These are phyloP conservation scores for Scaeva pyrastri DNA, from an alignment of 2,888 invertebrate genomes.

Conservation along the genomic window DNA sequence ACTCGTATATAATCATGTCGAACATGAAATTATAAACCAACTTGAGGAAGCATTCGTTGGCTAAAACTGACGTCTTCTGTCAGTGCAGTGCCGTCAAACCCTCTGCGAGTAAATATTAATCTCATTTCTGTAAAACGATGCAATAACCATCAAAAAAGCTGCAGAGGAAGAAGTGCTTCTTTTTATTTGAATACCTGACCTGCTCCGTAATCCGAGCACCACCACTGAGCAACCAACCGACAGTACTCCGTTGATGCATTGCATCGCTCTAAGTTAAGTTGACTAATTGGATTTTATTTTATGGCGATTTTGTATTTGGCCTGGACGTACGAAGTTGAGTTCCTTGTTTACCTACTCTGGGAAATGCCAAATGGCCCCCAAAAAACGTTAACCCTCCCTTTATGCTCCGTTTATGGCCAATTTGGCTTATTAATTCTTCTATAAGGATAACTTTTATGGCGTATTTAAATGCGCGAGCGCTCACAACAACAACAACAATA, in stretches of 20 bases:
- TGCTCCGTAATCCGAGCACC: constrained; percentile 25
- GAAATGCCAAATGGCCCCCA: constrained; percentile 50
- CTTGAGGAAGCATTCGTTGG: constrained; percentile 42
- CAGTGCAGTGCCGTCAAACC: background rate
- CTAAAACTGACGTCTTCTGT: constrained; percentile 9
- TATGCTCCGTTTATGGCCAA: constrained; percentile 65
- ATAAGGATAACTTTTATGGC: constrained; percentile 74
- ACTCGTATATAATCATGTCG: constrained; percentile 70
- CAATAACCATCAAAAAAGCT: constrained; percentile 14
- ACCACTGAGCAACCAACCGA: no score
- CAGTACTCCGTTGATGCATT: background rate
- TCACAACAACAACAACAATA: constrained; percentile 46
- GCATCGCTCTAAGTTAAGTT: constrained; percentile 75
- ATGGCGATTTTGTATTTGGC: constrained; percentile 74
- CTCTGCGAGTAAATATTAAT: constrained; percentile 34
- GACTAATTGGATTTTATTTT: constrained; percentile 78
- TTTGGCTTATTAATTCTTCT: constrained; percentile 73
- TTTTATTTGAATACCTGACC: constrained; percentile 64
- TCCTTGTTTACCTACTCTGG: constrained; percentile 68
- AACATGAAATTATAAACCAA: constrained; percentile 70
- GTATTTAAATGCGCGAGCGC: constrained; percentile 72
- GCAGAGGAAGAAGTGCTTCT: background rate
- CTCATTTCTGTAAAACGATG: constrained; percentile 16
- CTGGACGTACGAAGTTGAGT: constrained; percentile 72
- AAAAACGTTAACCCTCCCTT: constrained; percentile 33